Percentiles rank a stretch among this genome's conserved stretches.
Conservation (phyloP, 2,113 vertebrate genomes). For the Hoplias malabaricus region DNA sequence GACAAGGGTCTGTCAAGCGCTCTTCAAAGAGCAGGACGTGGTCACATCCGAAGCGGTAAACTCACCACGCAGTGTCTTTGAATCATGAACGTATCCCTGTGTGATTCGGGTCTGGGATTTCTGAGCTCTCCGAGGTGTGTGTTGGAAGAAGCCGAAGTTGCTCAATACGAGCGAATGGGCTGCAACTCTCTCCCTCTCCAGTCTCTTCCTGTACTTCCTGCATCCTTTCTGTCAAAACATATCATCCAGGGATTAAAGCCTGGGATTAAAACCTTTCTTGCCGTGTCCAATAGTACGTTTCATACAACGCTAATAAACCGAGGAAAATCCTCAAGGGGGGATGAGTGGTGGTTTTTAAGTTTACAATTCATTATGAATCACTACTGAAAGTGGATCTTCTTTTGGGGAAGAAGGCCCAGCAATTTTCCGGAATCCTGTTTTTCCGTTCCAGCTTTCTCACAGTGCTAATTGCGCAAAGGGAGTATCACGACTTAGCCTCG, state of each 20-base stretch:
- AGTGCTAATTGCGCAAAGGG: slow-evolving; percentile 42
- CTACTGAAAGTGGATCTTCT: slow-evolving; percentile 58
- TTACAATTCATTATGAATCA: background rate
- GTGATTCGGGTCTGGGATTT: background rate
- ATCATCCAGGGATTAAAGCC: slow-evolving; percentile 53
- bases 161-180: background rate
- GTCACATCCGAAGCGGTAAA: background rate
- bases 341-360: background rate
- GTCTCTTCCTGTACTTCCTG: slow-evolving; percentile 27
- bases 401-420: slow-evolving; percentile 45
- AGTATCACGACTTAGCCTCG: slow-evolving; percentile 9
- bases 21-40: background rate
- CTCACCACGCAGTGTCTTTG: background rate
- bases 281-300: slow-evolving; percentile 47
- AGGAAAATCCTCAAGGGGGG: background rate
- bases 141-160: background rate
- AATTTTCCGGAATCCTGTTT: slow-evolving; percentile 58
- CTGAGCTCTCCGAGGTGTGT: background rate
- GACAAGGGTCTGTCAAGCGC: background rate
- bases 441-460: slow-evolving; percentile 48
- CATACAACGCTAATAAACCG: background rate
- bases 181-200: background rate
- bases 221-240: slow-evolving; percentile 53
- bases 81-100: background rate
- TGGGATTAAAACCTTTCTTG: slow-evolving; percentile 22